These are phyloP conservation scores for Eurypyga helias DNA, from an alignment of 2,113 vertebrate genomes.

Conservation along the genomic window DNA sequence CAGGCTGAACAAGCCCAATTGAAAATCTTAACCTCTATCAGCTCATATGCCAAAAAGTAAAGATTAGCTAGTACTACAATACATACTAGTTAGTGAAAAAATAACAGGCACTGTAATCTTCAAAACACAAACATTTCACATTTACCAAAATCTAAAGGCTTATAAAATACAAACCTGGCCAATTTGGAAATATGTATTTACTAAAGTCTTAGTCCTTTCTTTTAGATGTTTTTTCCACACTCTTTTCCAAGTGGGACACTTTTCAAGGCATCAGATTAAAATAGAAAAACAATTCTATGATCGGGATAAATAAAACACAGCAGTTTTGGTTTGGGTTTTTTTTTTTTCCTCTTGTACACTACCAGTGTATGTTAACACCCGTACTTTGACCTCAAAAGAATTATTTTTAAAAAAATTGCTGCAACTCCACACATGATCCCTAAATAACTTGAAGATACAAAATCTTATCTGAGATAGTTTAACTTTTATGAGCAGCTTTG, in stretches of 20 bases:
- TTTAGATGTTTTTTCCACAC: constrained; percentile 35
- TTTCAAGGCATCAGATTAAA: constrained; percentile 48
- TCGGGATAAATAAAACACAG: background rate
- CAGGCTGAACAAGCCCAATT: no score
- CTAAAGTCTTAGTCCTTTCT: background rate
- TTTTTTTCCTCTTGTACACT: background rate
- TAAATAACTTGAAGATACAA: background rate
- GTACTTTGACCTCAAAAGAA: background rate
- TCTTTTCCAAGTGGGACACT: constrained; percentile 16
- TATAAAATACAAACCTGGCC: background rate
- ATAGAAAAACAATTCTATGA: constrained; percentile 30
- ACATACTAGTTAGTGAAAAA: background rate
- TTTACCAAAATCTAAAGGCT: background rate
- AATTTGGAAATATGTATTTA: background rate
- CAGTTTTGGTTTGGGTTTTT: background rate
- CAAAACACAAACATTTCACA: background rate
- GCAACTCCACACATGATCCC: background rate
- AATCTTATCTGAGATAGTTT: background rate
- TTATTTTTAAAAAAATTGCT: background rate
- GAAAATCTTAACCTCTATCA: background rate
- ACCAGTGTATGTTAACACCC: background rate
- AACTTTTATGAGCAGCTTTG: background rate
- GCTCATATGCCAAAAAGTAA: background rate
- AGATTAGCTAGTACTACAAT: background rate
- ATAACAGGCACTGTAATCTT: background rate